Evolutionary conservation across 1,140 invertebrate genomes (phyloP).

Genomic region (Ceratosolen solmsi): DNA sequence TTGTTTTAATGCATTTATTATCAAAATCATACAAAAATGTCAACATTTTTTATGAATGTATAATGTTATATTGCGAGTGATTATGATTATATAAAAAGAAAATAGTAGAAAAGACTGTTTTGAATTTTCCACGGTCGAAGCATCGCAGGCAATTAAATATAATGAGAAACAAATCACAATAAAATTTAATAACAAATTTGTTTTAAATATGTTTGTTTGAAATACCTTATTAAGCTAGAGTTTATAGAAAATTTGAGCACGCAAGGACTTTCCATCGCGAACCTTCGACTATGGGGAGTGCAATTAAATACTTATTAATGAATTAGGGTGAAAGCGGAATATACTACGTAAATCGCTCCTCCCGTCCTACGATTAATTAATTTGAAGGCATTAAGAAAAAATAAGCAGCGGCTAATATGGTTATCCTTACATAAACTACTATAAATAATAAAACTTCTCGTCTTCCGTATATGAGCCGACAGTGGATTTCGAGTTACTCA

Average conservation of each 20-base stretch:
- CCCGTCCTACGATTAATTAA: conserved; percentile 35
- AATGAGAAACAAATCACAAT: not conserved
- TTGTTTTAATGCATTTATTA: conserved; percentile 2
- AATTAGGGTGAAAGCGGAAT: conserved; percentile 17
- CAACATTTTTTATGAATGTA: conserved; percentile 30
- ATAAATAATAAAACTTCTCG: conserved; percentile 41
- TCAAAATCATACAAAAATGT: conserved; percentile 20
- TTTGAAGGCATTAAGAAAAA: not conserved
- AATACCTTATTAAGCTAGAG: no score
- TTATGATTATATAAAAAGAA: conserved; percentile 15
- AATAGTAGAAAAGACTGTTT: conserved; percentile 47
- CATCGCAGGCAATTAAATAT: not conserved
- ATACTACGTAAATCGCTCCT: conserved; percentile 43
- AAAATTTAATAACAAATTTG: not conserved
- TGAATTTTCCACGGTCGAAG: conserved; percentile 23
- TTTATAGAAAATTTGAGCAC: not conserved
- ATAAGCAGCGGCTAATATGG: not conserved
- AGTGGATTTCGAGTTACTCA: not conserved
- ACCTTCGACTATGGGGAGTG: conserved; percentile 9
- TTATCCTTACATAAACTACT: conserved; percentile 29
- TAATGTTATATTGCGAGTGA: conserved; percentile 22
- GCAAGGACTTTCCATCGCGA: not conserved
- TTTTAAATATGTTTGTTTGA: conserved; percentile 4
- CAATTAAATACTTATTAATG: conserved; percentile 38
- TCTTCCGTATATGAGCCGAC: conserved; percentile 44